Evolutionary conservation across 2,113 vertebrate species (phyloP).

Genomic region (Ciconia boyciana): DNA sequence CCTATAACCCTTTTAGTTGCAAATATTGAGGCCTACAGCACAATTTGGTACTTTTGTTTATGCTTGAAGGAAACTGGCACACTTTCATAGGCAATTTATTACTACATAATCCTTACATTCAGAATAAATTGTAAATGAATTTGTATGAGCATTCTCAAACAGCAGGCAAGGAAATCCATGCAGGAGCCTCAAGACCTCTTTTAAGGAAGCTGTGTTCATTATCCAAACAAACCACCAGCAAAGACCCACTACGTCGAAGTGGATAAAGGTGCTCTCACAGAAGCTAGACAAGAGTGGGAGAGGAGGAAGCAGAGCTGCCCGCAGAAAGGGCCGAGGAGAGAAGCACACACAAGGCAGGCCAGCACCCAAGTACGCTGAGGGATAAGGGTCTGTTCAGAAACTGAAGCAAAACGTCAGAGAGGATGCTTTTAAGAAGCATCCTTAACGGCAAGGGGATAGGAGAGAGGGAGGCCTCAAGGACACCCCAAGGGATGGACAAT

Average conservation of each 20-base stretch:
- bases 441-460: not conserved
- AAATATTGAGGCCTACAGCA: not conserved
- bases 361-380: not conserved
- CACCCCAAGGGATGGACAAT: not conserved
- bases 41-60: not conserved
- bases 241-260: not conserved
- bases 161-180: not conserved
- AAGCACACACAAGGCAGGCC: fast-evolving
- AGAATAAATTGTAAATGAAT: not conserved
- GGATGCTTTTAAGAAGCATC: not conserved
- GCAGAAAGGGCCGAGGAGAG: not conserved
- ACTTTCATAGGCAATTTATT: not conserved
- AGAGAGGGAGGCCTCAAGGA: not conserved
- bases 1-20: not conserved
- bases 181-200: not conserved
- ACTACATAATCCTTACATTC: not conserved
- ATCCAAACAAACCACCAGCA: not conserved
- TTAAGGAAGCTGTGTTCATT: not conserved
- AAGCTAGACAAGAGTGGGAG: not conserved
- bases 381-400: not conserved
- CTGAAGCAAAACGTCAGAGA: not conserved
- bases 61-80: not conserved
- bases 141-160: not conserved
- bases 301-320: not conserved
- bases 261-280: not conserved